Evolutionary conservation across 2,113 vertebrate genomes (phyloP), one percentile per base, ranked within the genome.

Genomic region (Dipodomys stephensi): DNA sequence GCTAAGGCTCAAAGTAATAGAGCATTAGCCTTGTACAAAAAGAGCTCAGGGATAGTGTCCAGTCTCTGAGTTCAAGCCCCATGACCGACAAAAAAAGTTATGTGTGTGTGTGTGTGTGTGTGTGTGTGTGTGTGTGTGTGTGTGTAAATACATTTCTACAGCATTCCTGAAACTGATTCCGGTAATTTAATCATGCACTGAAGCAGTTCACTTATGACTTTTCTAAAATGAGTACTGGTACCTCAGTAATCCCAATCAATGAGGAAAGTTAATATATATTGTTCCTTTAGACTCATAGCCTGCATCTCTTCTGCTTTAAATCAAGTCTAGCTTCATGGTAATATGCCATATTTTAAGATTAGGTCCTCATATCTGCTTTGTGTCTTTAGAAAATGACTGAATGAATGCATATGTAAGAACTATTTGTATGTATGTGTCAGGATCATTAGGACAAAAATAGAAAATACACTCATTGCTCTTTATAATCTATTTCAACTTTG

Each of bases 401-500:
- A n/a, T 46, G 46, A 72, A 20, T 39, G 25, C 15, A 64, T 83
- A 46, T 91, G 88, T 32, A 92, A 73, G 73, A 87, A 39, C 76
- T 69, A 77, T 49, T 32, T 65, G 46, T 32, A 35, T 62, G 19
- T 12, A 12, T 91, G 28, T 65, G 72, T 16, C 32, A 88, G 28
- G 44, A 53, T 78, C 30, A 87, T 68, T 72, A 92, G n/a, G 2
- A 68, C 65, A 91, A 67, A 68, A 68, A 60, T 4, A 88, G 6
- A 44, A 76, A 71, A 94, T 68, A 49, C 0, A 64, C 65, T 73
- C 30, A 72, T 64, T 65, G 76, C 46, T 83, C 19, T 65, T 4
- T 27, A 30, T 62, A 65, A 64, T 60, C 91, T 87, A 71, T 83
- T 96, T 96, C 91, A 96, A 80, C 62, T 67, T 77, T 32, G 94